A percentile compares a stretch with the other conserved stretches of the same genome.
phyloP scores from a whole-genome alignment of 2,888 invertebrate species.

The Chloroclysta siterata region DNA sequence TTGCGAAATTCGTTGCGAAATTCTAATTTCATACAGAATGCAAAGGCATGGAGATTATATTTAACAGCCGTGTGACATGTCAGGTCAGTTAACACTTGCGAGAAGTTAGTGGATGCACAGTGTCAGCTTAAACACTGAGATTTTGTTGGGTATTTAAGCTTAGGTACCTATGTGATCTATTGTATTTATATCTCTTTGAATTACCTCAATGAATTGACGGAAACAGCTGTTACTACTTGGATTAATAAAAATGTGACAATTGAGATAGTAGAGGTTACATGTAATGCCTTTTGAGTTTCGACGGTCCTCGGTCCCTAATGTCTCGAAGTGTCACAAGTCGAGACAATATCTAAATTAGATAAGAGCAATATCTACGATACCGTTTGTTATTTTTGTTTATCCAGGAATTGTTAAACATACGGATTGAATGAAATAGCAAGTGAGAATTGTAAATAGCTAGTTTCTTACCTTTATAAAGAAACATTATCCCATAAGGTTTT shows the following conservation, averaged over 20 bases:
- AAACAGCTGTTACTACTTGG: too few species aligned
- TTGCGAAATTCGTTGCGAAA: slow-evolving; percentile 76
- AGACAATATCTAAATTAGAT: neutral
- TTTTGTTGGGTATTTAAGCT: neutral
- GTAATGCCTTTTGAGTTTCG: slow-evolving; percentile 6
- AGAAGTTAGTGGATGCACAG: slow-evolving; percentile 42
- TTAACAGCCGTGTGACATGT: slow-evolving; percentile 52
- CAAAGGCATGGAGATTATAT: slow-evolving; percentile 52
- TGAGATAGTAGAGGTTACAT: neutral
- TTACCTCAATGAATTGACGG: too few species aligned
- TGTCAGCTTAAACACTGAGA: slow-evolving; percentile 32
- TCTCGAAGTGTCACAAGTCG: slow-evolving; percentile 3
- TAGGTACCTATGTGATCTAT: too few species aligned
- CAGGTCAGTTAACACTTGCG: slow-evolving; percentile 47
- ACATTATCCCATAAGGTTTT: slow-evolving; percentile 39
- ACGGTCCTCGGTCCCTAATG: slow-evolving; percentile 10
- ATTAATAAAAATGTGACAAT: neutral
- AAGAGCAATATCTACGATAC: neutral
- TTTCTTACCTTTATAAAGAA: slow-evolving; percentile 20
- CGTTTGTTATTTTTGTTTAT: neutral
- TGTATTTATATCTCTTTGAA: too few species aligned
- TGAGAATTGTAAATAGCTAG: slow-evolving; percentile 3
- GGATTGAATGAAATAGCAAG: neutral
- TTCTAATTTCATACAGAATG: slow-evolving; percentile 77
- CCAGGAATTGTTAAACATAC: neutral